Evolutionary conservation across 2,797 vertebrate species (phyloP), one percentile per base, ranked within the genome.

Genomic region (Prunella strophiata): DNA sequence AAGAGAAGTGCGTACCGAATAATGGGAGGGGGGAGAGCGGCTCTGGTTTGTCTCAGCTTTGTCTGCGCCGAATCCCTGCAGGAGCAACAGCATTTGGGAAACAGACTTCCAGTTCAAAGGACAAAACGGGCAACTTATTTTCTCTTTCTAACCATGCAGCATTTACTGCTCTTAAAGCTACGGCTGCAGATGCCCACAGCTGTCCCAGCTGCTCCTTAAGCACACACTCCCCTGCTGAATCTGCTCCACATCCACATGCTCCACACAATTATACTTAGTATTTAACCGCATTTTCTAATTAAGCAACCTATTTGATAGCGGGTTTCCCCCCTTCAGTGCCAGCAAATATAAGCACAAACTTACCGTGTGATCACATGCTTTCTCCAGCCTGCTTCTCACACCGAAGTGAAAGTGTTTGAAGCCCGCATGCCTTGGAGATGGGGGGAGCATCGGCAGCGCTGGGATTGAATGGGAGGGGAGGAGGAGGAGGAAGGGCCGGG

Each of bases 1-100:
- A 93, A 95, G 76, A 74, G 95, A 94, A 89, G 92, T 77, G 91
- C 83, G 91, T 55, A 66, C 84, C 1, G 94, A 95, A 73, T 75
- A 82, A 70, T 8, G 81, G 96, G 89, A 61, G 90, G 73, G 88
- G 86, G 91, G 81, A 85, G 91, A 88, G 67, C 78, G 85, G 88
- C 91, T 87, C 89, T 62, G 93, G 54, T 59, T 74, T 70, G 51
- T 83, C 77, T 94, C 86, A n/a, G 76, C 54, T 93, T 93, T 17
- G 22, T 27, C 66, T 43, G 5, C 85, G 68, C 87, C 26, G 80
- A 89, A 96, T 97, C 93, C 93, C 90, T 85, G 67, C 52, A 61
- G 94, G 76, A 93, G 75, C 78, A 93, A 29, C 25, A 36, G 67
- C 43, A 47, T 57, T 77, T 5, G 15, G 74, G 72, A 85, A 91